Base-by-base conservation (phyloP, 2,888 invertebrate species). In the Acrocera orbiculus region DNA sequence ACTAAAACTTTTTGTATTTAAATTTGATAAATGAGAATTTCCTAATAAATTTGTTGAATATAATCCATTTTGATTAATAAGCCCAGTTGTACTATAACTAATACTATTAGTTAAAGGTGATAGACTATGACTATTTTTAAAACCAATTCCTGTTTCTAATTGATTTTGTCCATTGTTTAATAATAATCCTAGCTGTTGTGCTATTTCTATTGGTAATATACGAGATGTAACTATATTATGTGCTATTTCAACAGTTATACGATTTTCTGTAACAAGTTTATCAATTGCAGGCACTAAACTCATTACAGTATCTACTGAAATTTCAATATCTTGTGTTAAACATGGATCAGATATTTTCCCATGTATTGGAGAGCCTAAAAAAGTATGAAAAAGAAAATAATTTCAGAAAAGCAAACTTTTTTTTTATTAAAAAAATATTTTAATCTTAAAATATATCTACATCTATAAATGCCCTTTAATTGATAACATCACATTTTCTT, bases 281-380 rank as follows among this genome's bases (percentile, higher is more conserved):
- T 64, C 52, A 10, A 62, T 49, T 0, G 61, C 56, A 2, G 58
- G 52, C 28, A 67, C 51, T n/a, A 67, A 55, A 0, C 53, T 60
- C 25, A 63, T 57, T 5, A 64, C 63, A 7, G 63, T 63, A 40
- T 69, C 69, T 4, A 54, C 47, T 1, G 65, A 54, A 35, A 61
- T 48, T 42, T 58, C 59, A 25, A 60, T 52, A 38, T 56, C 52
- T 40, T 54, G 53, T 4, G 48, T 50, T 17, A 30, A 26, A 19
- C 26, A 22, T 10, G 53, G 52, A 3, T 53, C 47, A 10, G 53
- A 49, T 6, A 54, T 51, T 41, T 59, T 61, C n/a, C 58, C 54
- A 39, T 73, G 73, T 34, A 70, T 72, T 22, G 74, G 74, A 8
- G 73, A 74, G 37, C 71, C 73, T 70, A 43, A 8, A 51, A 48